These are phyloP conservation scores for Andricus quercusramuli DNA, from an alignment of 2,888 invertebrate genomes.

Conservation along the genomic window DNA sequence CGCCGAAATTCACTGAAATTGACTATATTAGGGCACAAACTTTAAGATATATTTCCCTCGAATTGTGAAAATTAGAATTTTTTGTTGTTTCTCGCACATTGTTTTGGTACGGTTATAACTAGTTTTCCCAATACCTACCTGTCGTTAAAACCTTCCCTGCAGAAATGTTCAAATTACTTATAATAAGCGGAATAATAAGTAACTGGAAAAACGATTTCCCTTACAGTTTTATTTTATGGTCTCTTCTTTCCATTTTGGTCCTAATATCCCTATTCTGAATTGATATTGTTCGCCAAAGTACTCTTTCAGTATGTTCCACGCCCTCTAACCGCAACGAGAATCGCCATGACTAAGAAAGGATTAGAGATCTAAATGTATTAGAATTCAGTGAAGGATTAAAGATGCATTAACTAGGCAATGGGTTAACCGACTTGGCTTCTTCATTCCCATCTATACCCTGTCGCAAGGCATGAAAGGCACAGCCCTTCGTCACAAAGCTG, in stretches of 20 bases:
- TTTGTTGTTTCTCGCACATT: too few species aligned
- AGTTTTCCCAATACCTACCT: too few species aligned
- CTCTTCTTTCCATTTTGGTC: constrained; percentile 18
- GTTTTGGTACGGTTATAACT: too few species aligned
- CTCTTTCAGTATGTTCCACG: constrained; percentile 25
- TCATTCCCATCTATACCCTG: constrained; percentile 35
- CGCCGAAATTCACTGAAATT: too few species aligned
- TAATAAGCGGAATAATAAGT: background rate
- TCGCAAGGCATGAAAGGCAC: constrained; percentile 26
- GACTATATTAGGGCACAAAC: too few species aligned
- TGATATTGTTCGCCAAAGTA: constrained; percentile 30
- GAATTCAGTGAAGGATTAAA: constrained; percentile 60
- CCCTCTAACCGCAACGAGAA: constrained; percentile 18
- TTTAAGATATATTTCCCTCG: too few species aligned
- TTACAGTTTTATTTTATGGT: background rate
- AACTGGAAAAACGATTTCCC: constrained; percentile 11
- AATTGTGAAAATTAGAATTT: too few species aligned
- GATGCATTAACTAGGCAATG: constrained; percentile 52
- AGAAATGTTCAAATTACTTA: background rate
- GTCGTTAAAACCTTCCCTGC: background rate
- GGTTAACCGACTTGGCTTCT: constrained; percentile 41
- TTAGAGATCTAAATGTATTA: constrained; percentile 59
- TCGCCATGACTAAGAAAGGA: constrained; percentile 39
- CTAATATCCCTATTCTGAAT: constrained; percentile 31
- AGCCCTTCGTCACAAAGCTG: constrained; percentile 39